A percentile compares a stretch with the other conserved stretches of the same genome.
Conservation (phyloP, 64 coral and sea anemone genomes). For the Stichodactyla helianthus region DNA sequence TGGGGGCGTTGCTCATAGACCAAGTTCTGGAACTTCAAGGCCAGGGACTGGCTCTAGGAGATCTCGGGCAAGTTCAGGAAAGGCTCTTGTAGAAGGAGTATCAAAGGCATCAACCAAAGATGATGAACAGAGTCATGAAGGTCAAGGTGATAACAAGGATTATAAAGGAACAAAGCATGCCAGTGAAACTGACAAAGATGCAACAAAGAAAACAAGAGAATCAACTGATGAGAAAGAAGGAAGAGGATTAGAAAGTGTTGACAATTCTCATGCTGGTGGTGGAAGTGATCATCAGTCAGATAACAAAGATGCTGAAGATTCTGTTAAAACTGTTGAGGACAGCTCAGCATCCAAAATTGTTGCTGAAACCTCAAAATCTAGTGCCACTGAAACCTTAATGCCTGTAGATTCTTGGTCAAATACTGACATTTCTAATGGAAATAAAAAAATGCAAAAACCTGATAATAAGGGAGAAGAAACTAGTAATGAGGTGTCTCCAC, state of each 20-base stretch:
- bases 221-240: background rate
- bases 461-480: conserved; percentile 3
- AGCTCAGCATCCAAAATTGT: background rate
- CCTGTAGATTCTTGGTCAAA: background rate
- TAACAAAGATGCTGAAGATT: background rate
- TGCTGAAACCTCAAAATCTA: background rate
- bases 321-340: background rate
- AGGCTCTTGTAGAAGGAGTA: background rate
- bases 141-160: background rate
- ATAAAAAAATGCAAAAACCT: background rate
- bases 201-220: background rate
- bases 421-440: background rate
- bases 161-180: background rate
- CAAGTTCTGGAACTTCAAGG: conserved; percentile 6
- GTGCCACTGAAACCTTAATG: background rate
- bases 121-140: background rate
- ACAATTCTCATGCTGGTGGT: background rate
- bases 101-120: background rate
- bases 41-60: conserved; percentile 12
- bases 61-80: background rate
- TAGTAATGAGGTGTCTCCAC: conserved; percentile 66
- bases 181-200: background rate
- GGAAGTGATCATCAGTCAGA: background rate
- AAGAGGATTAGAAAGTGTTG: background rate
- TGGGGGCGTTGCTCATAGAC: background rate